Percentiles rank a stretch among this genome's conserved stretches.
Evolutionary conservation across 1,140 invertebrate genomes (phyloP).

Genomic region (Micrasema longulum): DNA sequence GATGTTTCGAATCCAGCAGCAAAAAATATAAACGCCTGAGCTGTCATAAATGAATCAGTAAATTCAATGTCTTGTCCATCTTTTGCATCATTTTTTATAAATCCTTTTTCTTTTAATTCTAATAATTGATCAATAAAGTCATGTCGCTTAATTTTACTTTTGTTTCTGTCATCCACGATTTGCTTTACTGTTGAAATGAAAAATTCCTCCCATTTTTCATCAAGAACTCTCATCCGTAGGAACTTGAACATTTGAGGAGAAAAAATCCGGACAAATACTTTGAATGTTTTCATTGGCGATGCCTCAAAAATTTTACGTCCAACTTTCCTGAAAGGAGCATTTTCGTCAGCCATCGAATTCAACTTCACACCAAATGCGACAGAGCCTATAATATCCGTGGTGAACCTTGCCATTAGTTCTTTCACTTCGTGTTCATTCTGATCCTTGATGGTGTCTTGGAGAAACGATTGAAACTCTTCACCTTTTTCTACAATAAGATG

Average conservation of each 20-base stretch:
- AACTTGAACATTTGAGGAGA: slow-evolving; percentile 28
- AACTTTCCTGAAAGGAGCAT: slow-evolving; percentile 60
- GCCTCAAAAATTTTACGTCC: slow-evolving; percentile 60
- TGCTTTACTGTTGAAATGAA: slow-evolving; percentile 41
- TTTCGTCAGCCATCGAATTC: slow-evolving; percentile 59
- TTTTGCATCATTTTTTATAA: slow-evolving; percentile 40
- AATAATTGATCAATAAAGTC: slow-evolving; percentile 72
- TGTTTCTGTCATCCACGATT: slow-evolving; percentile 54
- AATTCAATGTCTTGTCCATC: slow-evolving; percentile 41
- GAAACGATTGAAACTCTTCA: slow-evolving; percentile 52
- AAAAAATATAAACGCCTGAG: slow-evolving; percentile 57
- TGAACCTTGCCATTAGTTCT: slow-evolving; percentile 61
- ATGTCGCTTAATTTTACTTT: slow-evolving; percentile 60
- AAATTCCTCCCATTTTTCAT: slow-evolving; percentile 52
- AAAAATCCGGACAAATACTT: slow-evolving; percentile 18
- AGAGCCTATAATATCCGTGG: slow-evolving; percentile 68
- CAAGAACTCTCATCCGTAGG: slow-evolving; percentile 44
- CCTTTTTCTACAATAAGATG: slow-evolving; percentile 60
- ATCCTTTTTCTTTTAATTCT: slow-evolving; percentile 64
- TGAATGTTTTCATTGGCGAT: neutral
- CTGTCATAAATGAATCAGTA: slow-evolving; percentile 57
- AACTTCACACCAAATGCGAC: slow-evolving; percentile 62
- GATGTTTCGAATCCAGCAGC: slow-evolving; percentile 61
- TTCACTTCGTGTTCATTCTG: slow-evolving; percentile 36
- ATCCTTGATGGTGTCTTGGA: slow-evolving; percentile 38